Evolutionary conservation across 2,113 vertebrate genomes (phyloP).

Genomic region (Oryctolagus cuniculus): DNA sequence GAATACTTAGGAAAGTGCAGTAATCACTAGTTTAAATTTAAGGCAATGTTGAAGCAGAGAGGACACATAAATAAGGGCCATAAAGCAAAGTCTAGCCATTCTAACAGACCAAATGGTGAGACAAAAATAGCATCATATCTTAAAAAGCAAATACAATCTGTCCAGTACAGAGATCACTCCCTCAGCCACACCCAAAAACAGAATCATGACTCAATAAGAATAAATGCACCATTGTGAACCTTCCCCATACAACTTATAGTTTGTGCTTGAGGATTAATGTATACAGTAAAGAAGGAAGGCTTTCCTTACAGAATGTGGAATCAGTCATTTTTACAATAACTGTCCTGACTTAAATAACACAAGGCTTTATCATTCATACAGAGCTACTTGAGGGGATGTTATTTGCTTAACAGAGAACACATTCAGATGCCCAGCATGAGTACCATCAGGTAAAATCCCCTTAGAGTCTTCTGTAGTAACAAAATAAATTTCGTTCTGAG

Average conservation of each 20-base stretch:
- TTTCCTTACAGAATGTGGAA: not conserved
- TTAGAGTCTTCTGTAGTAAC: not conserved
- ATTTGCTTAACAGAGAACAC: not conserved
- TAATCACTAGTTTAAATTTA: slow-evolving; percentile 18
- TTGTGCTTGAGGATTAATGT: not conserved
- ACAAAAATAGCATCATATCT: not conserved
- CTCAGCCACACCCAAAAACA: not conserved
- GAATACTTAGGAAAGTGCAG: not conserved
- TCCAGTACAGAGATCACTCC: not conserved
- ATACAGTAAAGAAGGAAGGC: not conserved
- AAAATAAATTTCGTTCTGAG: slow-evolving; percentile 13
- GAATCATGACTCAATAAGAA: not conserved
- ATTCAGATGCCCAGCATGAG: not conserved
- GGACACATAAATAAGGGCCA: not conserved
- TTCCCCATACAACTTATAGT: no score
- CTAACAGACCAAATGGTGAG: not conserved
- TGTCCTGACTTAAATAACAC: not conserved
- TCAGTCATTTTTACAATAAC: not conserved
- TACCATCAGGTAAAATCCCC: not conserved
- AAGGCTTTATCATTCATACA: not conserved
- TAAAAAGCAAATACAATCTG: not conserved
- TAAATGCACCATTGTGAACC: not conserved
- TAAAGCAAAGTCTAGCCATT: not conserved
- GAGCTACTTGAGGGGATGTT: not conserved
- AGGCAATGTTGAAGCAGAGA: slow-evolving; percentile 3